Evolutionary conservation across 2,888 invertebrate genomes (phyloP).

Genomic region (Hirudinaria manillensis): DNA sequence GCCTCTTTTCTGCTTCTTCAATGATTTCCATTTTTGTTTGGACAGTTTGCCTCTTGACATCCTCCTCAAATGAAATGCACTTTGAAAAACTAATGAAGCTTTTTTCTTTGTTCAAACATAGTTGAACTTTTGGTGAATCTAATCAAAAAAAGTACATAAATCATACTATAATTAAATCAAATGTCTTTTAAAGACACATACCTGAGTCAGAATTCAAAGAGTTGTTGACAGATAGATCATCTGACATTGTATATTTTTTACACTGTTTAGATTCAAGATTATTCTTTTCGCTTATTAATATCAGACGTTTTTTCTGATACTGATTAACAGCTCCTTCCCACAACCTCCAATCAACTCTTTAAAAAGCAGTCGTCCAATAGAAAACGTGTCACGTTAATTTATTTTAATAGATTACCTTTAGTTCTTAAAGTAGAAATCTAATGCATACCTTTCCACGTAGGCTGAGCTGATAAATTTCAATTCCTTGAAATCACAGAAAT

Average conservation of each 20-base stretch:
- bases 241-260: too few species aligned
- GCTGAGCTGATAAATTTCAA: conserved; percentile 22
- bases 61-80: neutral
- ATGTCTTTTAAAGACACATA: neutral
- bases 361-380: too few species aligned
- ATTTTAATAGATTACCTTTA: too few species aligned
- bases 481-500: neutral
- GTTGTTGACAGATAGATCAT: neutral
- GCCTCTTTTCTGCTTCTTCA: neutral
- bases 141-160: too few species aligned
- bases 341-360: too few species aligned
- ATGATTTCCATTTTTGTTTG: neutral
- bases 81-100: conserved; percentile 8
- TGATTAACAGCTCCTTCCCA: too few species aligned
- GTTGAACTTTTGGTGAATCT: conserved; percentile 4
- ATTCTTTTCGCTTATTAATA: too few species aligned
- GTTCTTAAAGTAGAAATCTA: neutral
- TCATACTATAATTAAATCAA: neutral
- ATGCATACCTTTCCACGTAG: conserved; percentile 25
- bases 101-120: conserved; percentile 4
- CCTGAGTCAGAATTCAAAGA: conserved; percentile 1
- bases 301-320: too few species aligned
- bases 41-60: neutral
- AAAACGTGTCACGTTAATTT: too few species aligned
- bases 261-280: too few species aligned